phyloP scores from a whole-genome alignment of 2,113 vertebrate genomes.

The Silurus asotus region DNA sequence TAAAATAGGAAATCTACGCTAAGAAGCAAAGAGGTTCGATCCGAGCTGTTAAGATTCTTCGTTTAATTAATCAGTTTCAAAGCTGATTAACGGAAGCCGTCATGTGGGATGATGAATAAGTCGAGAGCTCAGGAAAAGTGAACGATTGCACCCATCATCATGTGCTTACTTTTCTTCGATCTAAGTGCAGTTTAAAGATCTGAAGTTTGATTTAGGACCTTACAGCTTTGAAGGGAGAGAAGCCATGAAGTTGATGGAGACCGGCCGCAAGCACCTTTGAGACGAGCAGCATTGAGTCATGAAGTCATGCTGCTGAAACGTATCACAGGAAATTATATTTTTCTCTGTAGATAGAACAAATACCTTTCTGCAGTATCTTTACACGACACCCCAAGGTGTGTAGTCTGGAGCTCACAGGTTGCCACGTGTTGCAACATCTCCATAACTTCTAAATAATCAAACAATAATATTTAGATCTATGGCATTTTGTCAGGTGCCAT shows the following conservation, averaged over 20 bases:
- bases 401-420: not conserved
- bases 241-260: slow-evolving; percentile 18
- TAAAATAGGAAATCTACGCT: not conserved
- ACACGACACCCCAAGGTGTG: not conserved
- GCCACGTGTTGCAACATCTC: not conserved
- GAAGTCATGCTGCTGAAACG: slow-evolving; percentile 47
- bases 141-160: not conserved
- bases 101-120: not conserved
- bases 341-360: slow-evolving; percentile 12
- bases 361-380: slow-evolving; percentile 4
- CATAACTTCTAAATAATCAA: not conserved
- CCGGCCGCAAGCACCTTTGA: slow-evolving; percentile 1
- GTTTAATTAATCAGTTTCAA: not conserved
- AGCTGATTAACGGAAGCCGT: slow-evolving; percentile 5
- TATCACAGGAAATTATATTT: slow-evolving; percentile 48
- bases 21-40: too few species aligned
- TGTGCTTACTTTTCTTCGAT: not conserved
- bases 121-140: not conserved
- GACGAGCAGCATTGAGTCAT: slow-evolving; percentile 22
- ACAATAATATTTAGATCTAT: too few species aligned
- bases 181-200: not conserved
- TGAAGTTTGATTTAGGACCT: not conserved
- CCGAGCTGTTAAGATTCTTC: not conserved
- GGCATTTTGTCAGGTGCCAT: too few species aligned
- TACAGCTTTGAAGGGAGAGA: not conserved